phyloP scores from a whole-genome alignment of 2,113 vertebrate genomes.

The Ochotona princeps region DNA sequence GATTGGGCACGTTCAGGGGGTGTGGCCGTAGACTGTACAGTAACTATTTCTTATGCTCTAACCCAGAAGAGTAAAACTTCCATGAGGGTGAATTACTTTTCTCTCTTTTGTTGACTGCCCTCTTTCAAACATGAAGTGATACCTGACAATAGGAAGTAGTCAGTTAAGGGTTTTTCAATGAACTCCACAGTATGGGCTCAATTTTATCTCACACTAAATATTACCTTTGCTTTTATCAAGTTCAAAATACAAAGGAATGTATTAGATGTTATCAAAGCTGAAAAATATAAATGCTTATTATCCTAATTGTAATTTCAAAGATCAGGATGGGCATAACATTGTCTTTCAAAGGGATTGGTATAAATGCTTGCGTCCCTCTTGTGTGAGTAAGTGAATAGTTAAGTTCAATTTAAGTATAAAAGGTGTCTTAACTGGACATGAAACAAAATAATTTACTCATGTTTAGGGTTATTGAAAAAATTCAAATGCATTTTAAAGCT shows the following conservation, averaged over 20 bases:
- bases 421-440: background rate
- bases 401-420: background rate
- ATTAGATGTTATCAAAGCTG: slow-evolving; percentile 4
- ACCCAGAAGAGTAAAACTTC: background rate
- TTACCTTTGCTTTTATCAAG: background rate
- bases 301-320: slow-evolving; percentile 15
- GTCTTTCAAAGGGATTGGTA: background rate
- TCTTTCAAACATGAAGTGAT: background rate
- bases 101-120: background rate
- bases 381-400: background rate
- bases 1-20: background rate
- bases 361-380: background rate
- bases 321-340: background rate
- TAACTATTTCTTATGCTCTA: background rate
- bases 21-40: background rate
- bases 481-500: slow-evolving; percentile 30
- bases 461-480: slow-evolving; percentile 19
- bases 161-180: background rate
- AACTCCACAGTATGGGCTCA: background rate
- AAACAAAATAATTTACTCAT: slow-evolving; percentile 17
- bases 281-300: background rate
- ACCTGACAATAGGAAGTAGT: background rate
- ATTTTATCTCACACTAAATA: slow-evolving; percentile 4
- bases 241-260: background rate
- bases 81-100: background rate